phyloP scores from a whole-genome alignment of 1,140 invertebrate genomes.

The Conus ventricosus region DNA sequence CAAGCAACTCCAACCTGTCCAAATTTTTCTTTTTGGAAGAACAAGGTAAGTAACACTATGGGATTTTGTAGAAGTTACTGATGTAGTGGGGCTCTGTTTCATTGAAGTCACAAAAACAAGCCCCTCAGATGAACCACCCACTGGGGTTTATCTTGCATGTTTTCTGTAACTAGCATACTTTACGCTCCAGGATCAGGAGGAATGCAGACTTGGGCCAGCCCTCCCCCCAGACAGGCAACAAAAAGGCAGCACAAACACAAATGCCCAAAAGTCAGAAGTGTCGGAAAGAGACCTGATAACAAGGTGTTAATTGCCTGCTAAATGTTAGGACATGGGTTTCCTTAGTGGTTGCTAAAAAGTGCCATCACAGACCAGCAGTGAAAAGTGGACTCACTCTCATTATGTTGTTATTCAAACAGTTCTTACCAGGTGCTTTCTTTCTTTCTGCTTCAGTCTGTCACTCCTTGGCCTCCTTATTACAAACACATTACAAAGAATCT shows the following conservation, averaged over 20 bases:
- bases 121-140: neutral
- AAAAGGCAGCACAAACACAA: neutral
- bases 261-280: neutral
- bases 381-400: neutral
- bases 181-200: neutral
- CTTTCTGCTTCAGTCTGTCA: too few species aligned
- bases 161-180: neutral
- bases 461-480: too few species aligned
- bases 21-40: neutral
- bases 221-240: neutral
- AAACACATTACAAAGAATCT: too few species aligned
- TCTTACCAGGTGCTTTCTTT: too few species aligned
- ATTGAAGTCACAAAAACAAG: neutral
- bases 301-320: constrained; percentile 4
- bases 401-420: neutral
- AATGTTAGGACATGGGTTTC: neutral
- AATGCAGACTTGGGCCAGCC: neutral
- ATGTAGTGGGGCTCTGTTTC: neutral
- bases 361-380: neutral
- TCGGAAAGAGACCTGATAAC: neutral
- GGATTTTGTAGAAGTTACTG: neutral
- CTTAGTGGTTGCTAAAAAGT: neutral
- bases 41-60: constrained; percentile 12
- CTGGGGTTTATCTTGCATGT: neutral
- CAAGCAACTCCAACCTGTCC: neutral